Percentiles rank a stretch among this genome's conserved stretches.
These are phyloP conservation scores for Quiscalus mexicanus DNA, from an alignment of 2,113 vertebrate species.

Conservation along the genomic window DNA sequence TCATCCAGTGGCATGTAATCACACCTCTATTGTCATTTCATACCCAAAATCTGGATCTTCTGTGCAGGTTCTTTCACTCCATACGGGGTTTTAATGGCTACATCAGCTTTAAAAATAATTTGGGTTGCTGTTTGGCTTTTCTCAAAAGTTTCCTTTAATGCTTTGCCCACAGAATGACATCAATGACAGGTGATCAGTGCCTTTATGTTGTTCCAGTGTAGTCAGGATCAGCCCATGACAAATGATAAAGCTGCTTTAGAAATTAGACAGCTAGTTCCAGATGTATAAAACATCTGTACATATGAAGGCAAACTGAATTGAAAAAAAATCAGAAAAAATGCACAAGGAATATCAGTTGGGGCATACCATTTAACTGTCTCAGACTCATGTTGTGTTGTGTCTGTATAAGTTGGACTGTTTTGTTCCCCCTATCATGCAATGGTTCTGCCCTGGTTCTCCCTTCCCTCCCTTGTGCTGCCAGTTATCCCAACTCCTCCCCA, in stretches of 20 bases:
- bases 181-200: background rate
- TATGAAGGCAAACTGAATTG: background rate
- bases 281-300: background rate
- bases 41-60: background rate
- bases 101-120: background rate
- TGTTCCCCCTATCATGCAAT: too few relatives aligned
- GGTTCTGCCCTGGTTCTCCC: too few relatives aligned
- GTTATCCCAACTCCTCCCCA: too few relatives aligned
- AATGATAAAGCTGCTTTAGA: background rate
- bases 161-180: background rate
- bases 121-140: background rate
- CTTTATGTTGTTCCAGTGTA: background rate
- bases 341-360: background rate
- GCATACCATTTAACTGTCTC: background rate
- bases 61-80: background rate
- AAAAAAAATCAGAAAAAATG: background rate
- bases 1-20: background rate
- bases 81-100: fast-evolving
- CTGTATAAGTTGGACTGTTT: too few relatives aligned
- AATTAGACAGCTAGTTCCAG: background rate
- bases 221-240: background rate
- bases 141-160: background rate
- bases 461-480: too few relatives aligned
- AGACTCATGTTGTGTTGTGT: too few relatives aligned
- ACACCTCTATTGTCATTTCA: background rate